Conservation (phyloP, 2,888 invertebrate species). For the Rhaphigaster nebulosa region DNA sequence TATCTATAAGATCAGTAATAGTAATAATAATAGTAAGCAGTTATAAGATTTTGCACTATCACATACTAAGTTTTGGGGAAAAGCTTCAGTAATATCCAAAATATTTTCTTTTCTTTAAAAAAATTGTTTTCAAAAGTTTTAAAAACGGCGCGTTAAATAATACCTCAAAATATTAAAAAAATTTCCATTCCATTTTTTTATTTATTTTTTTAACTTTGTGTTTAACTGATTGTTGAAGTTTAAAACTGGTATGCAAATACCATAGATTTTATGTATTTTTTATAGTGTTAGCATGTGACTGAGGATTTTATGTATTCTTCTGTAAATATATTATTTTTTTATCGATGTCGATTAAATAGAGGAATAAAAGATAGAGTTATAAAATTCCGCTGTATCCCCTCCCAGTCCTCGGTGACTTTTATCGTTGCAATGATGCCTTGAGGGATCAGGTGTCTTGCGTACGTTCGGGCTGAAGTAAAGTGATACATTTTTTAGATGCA, state of each 20-base stretch:
- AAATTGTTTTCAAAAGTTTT: too few relatives aligned
- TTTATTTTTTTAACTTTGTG: too few relatives aligned
- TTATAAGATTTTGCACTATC: too few relatives aligned
- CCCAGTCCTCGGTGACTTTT: neutral
- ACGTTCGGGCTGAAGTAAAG: neutral
- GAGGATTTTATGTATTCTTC: conserved; percentile 25
- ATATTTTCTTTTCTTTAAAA: too few relatives aligned
- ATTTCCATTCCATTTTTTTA: too few relatives aligned
- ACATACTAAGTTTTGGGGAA: too few relatives aligned
- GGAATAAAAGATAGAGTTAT: conserved; percentile 26
- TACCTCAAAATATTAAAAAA: too few relatives aligned
- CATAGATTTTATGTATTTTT: neutral
- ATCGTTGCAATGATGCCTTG: neutral
- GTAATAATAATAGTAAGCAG: too few relatives aligned
- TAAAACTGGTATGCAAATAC: neutral
- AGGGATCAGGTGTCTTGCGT: neutral
- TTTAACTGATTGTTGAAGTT: neutral
- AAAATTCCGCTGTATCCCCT: neutral
- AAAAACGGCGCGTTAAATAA: too few relatives aligned
- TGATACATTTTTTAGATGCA: neutral
- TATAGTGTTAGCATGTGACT: neutral
- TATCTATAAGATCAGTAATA: too few relatives aligned
- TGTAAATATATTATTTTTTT: conserved; percentile 39
- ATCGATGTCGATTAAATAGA: neutral
- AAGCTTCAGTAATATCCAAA: too few relatives aligned